Percentiles rank a stretch among this genome's conserved stretches.
These are phyloP conservation scores for Dolomedes plantarius DNA, from an alignment of 2,888 invertebrate genomes.

Conservation along the genomic window DNA sequence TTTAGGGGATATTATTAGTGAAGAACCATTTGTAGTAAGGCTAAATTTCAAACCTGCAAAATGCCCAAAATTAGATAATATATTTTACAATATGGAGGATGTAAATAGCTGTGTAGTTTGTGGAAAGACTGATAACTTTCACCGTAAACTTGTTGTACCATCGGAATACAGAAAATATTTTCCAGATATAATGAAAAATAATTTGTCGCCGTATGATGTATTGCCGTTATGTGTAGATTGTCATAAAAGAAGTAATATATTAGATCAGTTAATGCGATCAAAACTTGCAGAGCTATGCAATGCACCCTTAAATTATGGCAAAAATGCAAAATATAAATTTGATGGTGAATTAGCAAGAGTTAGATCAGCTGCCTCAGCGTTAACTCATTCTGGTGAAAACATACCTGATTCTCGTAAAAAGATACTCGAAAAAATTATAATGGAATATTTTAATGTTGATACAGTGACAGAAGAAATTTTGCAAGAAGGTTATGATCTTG, in stretches of 20 bases:
- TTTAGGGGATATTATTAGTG: constrained; percentile 77
- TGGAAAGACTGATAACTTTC: constrained; percentile 82
- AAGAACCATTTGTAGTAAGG: constrained; percentile 82
- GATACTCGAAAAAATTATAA: constrained; percentile 79
- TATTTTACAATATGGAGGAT: constrained; percentile 84
- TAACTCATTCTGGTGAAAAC: constrained; percentile 74
- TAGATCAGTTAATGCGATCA: constrained; percentile 81
- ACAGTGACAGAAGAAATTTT: constrained; percentile 79
- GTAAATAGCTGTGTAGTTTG: constrained; percentile 88
- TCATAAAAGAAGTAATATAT: constrained; percentile 83
- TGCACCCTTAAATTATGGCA: constrained; percentile 81
- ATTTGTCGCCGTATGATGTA: constrained; percentile 88
- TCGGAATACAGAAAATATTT: constrained; percentile 84
- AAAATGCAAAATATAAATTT: constrained; percentile 72
- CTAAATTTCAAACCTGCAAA: constrained; percentile 87
- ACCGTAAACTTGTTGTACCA: constrained; percentile 88
- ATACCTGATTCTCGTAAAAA: constrained; percentile 80
- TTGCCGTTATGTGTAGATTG: constrained; percentile 84
- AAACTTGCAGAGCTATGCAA: constrained; percentile 81
- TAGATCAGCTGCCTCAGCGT: constrained; percentile 59
- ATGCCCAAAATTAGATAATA: constrained; percentile 83
- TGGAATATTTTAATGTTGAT: constrained; percentile 79
- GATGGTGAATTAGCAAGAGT: constrained; percentile 39
- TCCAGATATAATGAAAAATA: constrained; percentile 85
- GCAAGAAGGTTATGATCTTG: constrained; percentile 78